These are phyloP conservation scores for Callyntrura sp. DNA, from an alignment of 2,888 invertebrate species.

Conservation along the genomic window DNA sequence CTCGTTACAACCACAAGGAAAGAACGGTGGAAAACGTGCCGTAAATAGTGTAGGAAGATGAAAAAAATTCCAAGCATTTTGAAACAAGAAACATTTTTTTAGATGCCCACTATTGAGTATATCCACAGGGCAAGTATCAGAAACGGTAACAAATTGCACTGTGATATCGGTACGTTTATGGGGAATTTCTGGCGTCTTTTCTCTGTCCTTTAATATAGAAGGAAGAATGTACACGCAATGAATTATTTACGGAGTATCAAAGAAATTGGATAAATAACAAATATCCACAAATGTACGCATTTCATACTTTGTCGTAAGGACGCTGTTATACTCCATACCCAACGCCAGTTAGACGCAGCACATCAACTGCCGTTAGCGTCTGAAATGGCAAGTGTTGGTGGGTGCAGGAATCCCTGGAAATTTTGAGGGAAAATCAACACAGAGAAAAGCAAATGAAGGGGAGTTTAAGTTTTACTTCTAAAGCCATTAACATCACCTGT, in stretches of 20 bases:
- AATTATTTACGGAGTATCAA: constrained; percentile 31
- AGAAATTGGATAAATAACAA: neutral
- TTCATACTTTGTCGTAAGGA: neutral
- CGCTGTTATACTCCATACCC: neutral
- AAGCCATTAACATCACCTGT: too few species aligned
- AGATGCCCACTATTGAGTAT: neutral
- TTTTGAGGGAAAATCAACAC: too few species aligned
- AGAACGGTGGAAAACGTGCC: neutral
- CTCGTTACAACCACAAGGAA: constrained; percentile 6
- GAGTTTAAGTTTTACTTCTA: too few species aligned
- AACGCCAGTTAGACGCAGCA: too few species aligned
- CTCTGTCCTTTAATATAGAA: neutral
- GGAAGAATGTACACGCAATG: neutral
- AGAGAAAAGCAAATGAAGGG: too few species aligned
- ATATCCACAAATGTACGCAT: neutral
- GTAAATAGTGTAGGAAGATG: neutral
- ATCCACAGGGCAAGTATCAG: neutral
- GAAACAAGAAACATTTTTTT: neutral
- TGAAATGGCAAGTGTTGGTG: neutral
- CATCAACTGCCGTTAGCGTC: neutral
- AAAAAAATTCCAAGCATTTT: neutral
- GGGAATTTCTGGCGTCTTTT: neutral
- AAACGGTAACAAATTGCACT: neutral
- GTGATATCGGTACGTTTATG: neutral
- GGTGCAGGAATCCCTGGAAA: neutral